Conservation (phyloP, 1,140 invertebrate species). For the Papilio polyxenes region DNA sequence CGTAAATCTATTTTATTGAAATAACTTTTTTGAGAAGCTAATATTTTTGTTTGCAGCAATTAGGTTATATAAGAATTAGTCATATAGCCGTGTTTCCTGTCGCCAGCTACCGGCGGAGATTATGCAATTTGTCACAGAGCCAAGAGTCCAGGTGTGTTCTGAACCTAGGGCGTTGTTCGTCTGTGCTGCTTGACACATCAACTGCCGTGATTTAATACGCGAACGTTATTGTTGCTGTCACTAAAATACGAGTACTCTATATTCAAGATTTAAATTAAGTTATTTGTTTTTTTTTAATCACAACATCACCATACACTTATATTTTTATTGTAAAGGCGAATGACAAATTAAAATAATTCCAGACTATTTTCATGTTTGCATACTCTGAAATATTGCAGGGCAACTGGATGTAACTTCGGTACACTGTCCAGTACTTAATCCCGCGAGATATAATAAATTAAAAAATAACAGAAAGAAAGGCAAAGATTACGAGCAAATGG, state of each 20-base stretch:
- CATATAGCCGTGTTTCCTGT: conserved; percentile 72
- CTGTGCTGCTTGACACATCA: conserved; percentile 54
- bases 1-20: no score
- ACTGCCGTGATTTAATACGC: conserved; percentile 51
- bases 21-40: neutral
- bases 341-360: no score
- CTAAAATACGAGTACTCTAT: neutral
- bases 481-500: neutral
- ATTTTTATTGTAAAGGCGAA: no score
- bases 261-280: neutral
- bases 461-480: neutral
- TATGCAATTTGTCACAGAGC: conserved; percentile 72
- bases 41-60: conserved; percentile 24
- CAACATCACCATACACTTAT: neutral
- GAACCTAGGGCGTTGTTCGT: conserved; percentile 54
- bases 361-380: no score
- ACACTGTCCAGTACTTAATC: neutral
- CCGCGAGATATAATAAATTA: neutral
- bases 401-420: neutral
- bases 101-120: conserved; percentile 55
- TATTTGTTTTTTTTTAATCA: neutral
- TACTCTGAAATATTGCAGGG: no score
- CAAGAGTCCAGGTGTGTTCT: conserved; percentile 67
- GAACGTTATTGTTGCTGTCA: conserved; percentile 32
- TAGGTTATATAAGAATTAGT: conserved; percentile 38